A percentile compares a stretch with the other conserved stretches of the same genome.
These are phyloP conservation scores for Orthonevra nobilis DNA, from an alignment of 2,888 invertebrate genomes.

Conservation along the genomic window DNA sequence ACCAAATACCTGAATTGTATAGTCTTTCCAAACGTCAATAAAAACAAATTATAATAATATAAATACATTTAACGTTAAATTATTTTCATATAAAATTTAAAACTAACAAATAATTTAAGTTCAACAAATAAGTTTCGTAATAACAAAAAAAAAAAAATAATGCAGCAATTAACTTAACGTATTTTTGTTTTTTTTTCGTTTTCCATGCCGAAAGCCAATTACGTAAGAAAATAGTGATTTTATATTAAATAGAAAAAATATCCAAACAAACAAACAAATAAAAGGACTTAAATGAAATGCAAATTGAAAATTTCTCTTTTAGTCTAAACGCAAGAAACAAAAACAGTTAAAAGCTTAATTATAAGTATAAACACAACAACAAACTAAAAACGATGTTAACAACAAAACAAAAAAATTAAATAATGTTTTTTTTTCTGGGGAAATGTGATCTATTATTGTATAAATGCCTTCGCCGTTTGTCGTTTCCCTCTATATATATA, in stretches of 20 bases:
- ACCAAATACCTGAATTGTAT: slow-evolving; percentile 78
- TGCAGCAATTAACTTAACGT: slow-evolving; percentile 51
- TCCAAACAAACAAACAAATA: slow-evolving; percentile 29
- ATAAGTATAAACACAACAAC: not conserved
- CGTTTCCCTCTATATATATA: slow-evolving; percentile 36
- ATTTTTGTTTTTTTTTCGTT: slow-evolving; percentile 34
- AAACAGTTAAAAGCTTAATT: slow-evolving; percentile 2
- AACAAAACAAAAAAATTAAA: slow-evolving; percentile 31
- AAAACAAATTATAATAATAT: slow-evolving; percentile 66
- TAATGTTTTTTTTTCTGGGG: slow-evolving; percentile 40
- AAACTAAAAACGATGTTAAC: slow-evolving; percentile 20
- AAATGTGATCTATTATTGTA: slow-evolving; percentile 46
- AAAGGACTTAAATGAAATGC: slow-evolving; percentile 50
- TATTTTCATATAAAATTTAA: slow-evolving; percentile 58
- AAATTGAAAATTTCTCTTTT: slow-evolving; percentile 34
- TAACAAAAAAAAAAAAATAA: slow-evolving; percentile 9
- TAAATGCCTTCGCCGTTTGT: slow-evolving; percentile 31
- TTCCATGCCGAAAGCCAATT: too few species aligned
- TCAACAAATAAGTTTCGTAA: slow-evolving; percentile 13
- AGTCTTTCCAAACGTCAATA: slow-evolving; percentile 75
- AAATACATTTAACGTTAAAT: slow-evolving; percentile 56
- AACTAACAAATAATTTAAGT: slow-evolving; percentile 55
- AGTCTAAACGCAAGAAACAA: slow-evolving; percentile 14
- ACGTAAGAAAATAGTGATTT: too few species aligned
- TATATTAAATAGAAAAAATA: too few species aligned